Conservation (phyloP, 1,140 invertebrate species). For the Solenopsis fugax region DNA sequence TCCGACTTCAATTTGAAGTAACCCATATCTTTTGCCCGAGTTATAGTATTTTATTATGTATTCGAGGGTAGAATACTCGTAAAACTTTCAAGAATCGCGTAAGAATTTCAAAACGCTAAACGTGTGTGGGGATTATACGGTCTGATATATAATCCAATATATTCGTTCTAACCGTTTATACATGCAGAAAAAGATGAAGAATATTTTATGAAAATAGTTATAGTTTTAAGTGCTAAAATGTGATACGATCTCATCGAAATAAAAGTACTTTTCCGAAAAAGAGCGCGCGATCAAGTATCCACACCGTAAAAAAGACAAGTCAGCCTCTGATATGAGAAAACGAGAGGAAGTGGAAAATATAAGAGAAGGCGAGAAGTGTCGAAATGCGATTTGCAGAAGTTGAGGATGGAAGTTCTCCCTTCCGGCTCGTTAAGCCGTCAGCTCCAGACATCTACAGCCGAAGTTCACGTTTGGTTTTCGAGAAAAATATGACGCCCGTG, state of each 20-base stretch:
- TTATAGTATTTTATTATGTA: neutral
- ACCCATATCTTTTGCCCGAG: neutral
- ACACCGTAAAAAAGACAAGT: slow-evolving; percentile 14
- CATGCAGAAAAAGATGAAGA: neutral
- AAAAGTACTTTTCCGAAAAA: neutral
- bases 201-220: neutral
- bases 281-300: neutral
- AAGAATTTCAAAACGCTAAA: slow-evolving; percentile 8
- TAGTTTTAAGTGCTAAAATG: neutral
- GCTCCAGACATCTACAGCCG: neutral
- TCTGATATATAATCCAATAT: neutral
- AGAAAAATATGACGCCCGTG: slow-evolving; percentile 27
- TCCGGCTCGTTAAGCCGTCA: slow-evolving; percentile 57
- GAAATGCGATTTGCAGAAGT: slow-evolving; percentile 59
- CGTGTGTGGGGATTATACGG: neutral
- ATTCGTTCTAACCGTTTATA: slow-evolving; percentile 4
- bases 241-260: slow-evolving; percentile 15
- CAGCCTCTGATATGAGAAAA: slow-evolving; percentile 17
- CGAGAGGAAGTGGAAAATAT: slow-evolving; percentile 3
- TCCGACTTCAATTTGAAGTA: neutral
- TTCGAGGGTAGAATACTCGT: neutral
- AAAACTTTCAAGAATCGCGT: slow-evolving; percentile 10
- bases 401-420: slow-evolving; percentile 45
- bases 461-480: slow-evolving; percentile 39
- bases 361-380: slow-evolving; percentile 22